Conservation (phyloP, 2,888 invertebrate species). For the Heteropelma amictum region DNA sequence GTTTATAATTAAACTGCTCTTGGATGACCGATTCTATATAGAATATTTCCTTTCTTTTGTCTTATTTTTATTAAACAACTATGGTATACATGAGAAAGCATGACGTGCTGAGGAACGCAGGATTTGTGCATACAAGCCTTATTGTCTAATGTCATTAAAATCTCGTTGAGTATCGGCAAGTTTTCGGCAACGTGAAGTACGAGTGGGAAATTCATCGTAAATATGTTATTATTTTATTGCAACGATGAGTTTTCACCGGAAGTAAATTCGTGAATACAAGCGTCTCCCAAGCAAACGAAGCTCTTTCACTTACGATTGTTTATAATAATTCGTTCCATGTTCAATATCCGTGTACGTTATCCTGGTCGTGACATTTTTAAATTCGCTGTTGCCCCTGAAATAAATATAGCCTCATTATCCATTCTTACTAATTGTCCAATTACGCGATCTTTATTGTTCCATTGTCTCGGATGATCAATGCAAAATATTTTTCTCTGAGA, state of each 20-base stretch:
- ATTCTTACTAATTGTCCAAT: constrained; percentile 2
- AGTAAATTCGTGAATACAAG: neutral
- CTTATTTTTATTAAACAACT: constrained; percentile 15
- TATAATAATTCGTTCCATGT: constrained; percentile 58
- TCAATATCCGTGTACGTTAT: constrained; percentile 46
- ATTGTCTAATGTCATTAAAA: neutral
- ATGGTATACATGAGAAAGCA: neutral
- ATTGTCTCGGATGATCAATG: constrained; percentile 15
- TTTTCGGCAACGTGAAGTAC: no score
- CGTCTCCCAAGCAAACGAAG: neutral
- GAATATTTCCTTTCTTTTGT: constrained; percentile 2
- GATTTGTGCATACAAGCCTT: constrained; percentile 9
- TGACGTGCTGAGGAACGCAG: neutral
- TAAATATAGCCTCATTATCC: constrained; percentile 35
- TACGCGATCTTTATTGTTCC: constrained; percentile 15
- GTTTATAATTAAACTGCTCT: constrained; percentile 43
- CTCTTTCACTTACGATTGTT: constrained; percentile 53
- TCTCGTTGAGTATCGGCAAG: neutral
- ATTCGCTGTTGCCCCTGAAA: constrained; percentile 47
- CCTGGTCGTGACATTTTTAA: constrained; percentile 48
- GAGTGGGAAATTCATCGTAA: no score
- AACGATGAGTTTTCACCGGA: neutral
- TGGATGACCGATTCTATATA: constrained; percentile 7
- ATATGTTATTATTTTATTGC: neutral
- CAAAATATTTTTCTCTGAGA: neutral